Evolutionary conservation across 2,888 invertebrate genomes (phyloP).

Genomic region (Dascillus cervinus): DNA sequence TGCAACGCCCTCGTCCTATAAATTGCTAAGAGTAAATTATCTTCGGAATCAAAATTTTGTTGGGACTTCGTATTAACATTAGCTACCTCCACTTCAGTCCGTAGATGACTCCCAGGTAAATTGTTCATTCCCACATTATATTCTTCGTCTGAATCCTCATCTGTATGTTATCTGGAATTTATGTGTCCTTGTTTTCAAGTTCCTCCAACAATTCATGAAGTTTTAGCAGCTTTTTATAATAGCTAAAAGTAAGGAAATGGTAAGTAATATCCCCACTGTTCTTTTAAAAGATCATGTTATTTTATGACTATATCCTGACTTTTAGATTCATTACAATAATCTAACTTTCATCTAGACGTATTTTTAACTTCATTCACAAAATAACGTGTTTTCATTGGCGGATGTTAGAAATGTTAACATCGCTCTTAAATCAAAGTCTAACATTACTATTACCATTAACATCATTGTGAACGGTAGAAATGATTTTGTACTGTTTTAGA

Average conservation of each 20-base stretch:
- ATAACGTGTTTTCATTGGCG: too few relatives aligned
- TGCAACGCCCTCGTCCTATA: constrained; percentile 5
- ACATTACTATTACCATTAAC: too few relatives aligned
- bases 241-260: too few relatives aligned
- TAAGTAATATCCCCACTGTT: constrained; percentile 4
- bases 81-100: constrained; percentile 6
- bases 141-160: constrained; percentile 1
- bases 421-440: too few relatives aligned
- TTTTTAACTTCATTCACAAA: too few relatives aligned
- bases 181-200: constrained; percentile 4
- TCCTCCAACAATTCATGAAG: constrained; percentile 4
- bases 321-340: too few relatives aligned
- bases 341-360: too few relatives aligned
- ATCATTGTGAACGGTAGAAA: too few relatives aligned
- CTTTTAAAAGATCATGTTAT: constrained; percentile 1
- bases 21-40: constrained; percentile 9
- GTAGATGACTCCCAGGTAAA: background rate
- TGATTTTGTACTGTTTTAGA: too few relatives aligned
- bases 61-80: constrained; percentile 3
- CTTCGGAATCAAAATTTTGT: constrained; percentile 6
- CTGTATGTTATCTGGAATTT: too few relatives aligned
- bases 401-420: too few relatives aligned
- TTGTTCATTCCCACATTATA: background rate
- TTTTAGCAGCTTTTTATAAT: constrained; percentile 1
- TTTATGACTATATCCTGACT: too few relatives aligned